Conservation (phyloP, 1,140 invertebrate species). For the Brachionus manjavacas region DNA sequence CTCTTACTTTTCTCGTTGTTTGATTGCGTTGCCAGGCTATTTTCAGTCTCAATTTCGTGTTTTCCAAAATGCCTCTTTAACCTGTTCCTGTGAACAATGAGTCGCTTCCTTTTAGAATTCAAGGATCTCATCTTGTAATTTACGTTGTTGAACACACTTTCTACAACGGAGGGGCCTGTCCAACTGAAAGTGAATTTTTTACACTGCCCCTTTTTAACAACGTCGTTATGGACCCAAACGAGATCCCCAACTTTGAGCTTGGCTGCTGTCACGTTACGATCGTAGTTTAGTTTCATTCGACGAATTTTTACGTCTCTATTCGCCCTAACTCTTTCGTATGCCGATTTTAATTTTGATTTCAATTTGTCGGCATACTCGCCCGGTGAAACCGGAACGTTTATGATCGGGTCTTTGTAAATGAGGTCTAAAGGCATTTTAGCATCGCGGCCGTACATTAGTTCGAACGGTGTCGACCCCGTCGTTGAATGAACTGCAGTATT, state of each 20-base stretch:
- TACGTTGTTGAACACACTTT: neutral
- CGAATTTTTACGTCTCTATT: neutral
- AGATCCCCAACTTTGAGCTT: neutral
- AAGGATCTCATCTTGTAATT: neutral
- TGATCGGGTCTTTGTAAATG: neutral
- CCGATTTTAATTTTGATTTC: neutral
- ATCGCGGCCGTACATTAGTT: neutral
- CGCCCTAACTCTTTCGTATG: neutral
- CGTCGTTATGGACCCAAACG: neutral
- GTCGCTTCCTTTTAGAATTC: no score
- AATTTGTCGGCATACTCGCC: neutral
- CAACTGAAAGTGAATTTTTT: neutral
- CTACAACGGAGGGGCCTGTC: neutral
- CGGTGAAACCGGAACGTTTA: neutral
- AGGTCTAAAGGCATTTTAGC: slow-evolving; percentile 17
- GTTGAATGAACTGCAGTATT: neutral
- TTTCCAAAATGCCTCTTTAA: no score
- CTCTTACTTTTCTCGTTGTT: no score
- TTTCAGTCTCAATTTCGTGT: no score
- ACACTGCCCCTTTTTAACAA: neutral
- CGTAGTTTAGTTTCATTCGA: neutral
- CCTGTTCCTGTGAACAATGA: no score
- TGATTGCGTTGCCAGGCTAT: no score
- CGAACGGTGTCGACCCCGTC: neutral
- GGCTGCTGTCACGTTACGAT: neutral